Base-by-base conservation (phyloP, 2,888 invertebrate genomes). In the Macropis europaea region DNA sequence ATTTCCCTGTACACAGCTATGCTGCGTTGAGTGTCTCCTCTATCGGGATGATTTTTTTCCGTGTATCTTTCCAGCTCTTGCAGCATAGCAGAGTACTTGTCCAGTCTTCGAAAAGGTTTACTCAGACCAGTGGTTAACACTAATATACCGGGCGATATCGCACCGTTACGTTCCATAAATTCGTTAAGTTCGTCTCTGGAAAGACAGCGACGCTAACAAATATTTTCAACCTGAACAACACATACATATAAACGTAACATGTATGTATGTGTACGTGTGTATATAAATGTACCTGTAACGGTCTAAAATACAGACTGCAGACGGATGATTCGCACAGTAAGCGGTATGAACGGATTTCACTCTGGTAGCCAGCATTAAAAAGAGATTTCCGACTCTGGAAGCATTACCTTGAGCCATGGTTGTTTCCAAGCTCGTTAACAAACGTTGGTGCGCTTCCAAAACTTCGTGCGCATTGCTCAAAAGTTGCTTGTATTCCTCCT, bases 1-100 rank as follows among this genome's bases (percentile, higher is more conserved):
- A 99, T 95, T 85, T 99, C 98, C 90, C 97, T 97, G 89, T 97
- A 99, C 34, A 99, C 96, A 79, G 95, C 95, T 74, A 97, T 96
- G 42, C 99, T 97, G 77, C 99, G 93, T 90, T 99, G 99, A 0
- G 98, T 97, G 88, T 99, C 99, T 0, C 99, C 99, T 77, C 99
- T 93, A 90, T 99, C 99, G 0, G 96, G 94, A 90, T 99, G 98
- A 78, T 95, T 95, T 89, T 98, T 98, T 90, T 98, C 98, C 59
- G 99, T 96, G 88, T 99, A 98, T 68, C 99, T 92, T 82, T 99
- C 98, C 71, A 99, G 91, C 89, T 99, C 99, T 90, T 99, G 98
- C 53, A 99, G 91, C 93, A 97, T 95, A 2, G 95, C 95, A 1
- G 97, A 96, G 91, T 99, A 99, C 90, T 97, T 98, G 85, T 98